These are phyloP conservation scores for Nyctibius grandis DNA, from an alignment of 2,797 vertebrate genomes.

Conservation along the genomic window DNA sequence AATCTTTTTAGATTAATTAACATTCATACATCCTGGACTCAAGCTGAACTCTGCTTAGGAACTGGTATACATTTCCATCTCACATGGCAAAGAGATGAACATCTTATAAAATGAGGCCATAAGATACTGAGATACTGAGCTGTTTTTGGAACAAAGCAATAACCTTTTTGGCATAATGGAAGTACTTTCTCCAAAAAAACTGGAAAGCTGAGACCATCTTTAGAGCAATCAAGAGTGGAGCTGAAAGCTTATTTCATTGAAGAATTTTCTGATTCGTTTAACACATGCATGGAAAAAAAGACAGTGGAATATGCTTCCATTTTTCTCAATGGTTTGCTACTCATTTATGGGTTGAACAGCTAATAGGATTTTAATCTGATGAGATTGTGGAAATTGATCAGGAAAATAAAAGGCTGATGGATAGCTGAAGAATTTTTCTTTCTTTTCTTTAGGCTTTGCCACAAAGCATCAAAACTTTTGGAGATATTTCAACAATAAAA, in stretches of 20 bases:
- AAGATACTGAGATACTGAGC: background rate
- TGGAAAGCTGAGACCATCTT: background rate
- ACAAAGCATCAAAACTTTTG: constrained; percentile 3
- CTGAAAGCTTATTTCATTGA: background rate
- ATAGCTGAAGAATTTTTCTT: constrained; percentile 1
- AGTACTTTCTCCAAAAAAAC: background rate
- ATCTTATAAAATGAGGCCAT: background rate
- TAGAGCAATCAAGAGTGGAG: background rate
- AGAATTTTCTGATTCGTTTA: constrained; percentile 44
- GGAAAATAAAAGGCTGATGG: constrained; percentile 37
- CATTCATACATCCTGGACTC: background rate
- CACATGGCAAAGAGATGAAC: background rate
- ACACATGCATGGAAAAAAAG: background rate
- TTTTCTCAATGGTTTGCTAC: constrained; percentile 24
- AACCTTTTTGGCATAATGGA: background rate
- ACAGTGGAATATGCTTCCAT: background rate
- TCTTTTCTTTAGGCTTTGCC: constrained; percentile 4
- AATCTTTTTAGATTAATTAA: background rate
- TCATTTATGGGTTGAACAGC: constrained; percentile 8
- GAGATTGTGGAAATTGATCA: background rate
- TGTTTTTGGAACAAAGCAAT: background rate
- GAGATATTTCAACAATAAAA: background rate
- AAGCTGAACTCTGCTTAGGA: background rate
- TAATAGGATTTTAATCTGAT: constrained; percentile 52
- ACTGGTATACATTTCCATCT: background rate